phyloP scores from a whole-genome alignment of 2,797 vertebrate genomes.

The Carapus acus region DNA sequence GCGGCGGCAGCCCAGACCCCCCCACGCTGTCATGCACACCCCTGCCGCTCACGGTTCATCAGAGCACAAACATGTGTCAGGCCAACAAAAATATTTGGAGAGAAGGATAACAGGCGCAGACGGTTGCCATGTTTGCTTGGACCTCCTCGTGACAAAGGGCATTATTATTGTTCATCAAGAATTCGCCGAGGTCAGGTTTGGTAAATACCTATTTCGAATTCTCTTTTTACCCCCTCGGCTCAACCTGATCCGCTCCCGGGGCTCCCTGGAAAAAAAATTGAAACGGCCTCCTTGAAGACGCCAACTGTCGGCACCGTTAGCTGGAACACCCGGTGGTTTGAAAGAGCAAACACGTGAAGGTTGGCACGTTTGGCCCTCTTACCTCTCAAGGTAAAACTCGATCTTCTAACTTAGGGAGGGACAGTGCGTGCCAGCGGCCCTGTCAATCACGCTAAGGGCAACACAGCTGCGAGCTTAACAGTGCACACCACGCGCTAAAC shows the following conservation, averaged over 20 bases:
- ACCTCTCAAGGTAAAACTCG: constrained; percentile 8
- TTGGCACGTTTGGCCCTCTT: constrained; percentile 8
- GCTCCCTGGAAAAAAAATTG: constrained; percentile 8
- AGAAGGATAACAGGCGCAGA: constrained; percentile 47
- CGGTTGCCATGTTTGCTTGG: constrained; percentile 44
- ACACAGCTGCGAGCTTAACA: constrained; percentile 19
- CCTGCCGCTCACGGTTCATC: constrained; percentile 46
- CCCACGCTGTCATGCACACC: constrained; percentile 36
- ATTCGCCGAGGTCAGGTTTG: constrained; percentile 36
- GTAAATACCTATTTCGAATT: constrained; percentile 20
- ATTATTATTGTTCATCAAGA: constrained; percentile 34
- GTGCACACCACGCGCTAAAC: constrained; percentile 21
- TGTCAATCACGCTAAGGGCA: constrained; percentile 30
- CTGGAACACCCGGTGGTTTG: constrained; percentile 14
- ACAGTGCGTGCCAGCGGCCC: constrained; percentile 16
- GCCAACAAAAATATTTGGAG: constrained; percentile 65
- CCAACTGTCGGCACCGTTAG: constrained; percentile 10
- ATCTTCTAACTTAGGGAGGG: constrained; percentile 10
- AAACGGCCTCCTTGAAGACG: constrained; percentile 29
- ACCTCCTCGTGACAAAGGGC: constrained; percentile 30
- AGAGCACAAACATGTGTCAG: constrained; percentile 57
- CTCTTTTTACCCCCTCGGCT: constrained; percentile 3
- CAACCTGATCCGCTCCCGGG: constrained; percentile 5
- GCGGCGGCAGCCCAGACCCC: too few relatives aligned
- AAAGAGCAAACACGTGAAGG: constrained; percentile 20